Evolutionary conservation across 2,888 invertebrate species (phyloP).

Genomic region (Drosophila fulvimacula): DNA sequence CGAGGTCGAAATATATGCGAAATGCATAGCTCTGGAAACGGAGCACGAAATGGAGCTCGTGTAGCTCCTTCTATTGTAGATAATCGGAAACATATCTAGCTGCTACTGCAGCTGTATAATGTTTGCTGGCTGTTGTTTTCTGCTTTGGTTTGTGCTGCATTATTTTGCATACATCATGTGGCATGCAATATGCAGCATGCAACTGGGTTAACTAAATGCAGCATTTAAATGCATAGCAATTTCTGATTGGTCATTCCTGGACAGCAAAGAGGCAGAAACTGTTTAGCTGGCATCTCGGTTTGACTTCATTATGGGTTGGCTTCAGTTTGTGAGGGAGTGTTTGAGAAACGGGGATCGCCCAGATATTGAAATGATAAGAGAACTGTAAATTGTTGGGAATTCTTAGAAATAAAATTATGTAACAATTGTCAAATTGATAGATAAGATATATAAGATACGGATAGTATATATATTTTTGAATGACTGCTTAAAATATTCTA

Average conservation of each 20-base stretch:
- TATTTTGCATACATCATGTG: constrained; percentile 66
- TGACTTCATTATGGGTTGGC: constrained; percentile 16
- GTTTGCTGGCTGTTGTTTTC: constrained; percentile 8
- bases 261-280: background rate
- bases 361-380: background rate
- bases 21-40: constrained; percentile 25
- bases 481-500: too few species aligned
- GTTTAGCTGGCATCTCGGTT: background rate
- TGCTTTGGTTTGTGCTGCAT: constrained; percentile 43
- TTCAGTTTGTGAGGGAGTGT: background rate
- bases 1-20: constrained; percentile 19
- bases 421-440: background rate
- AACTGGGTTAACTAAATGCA: constrained; percentile 67
- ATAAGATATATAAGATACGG: background rate
- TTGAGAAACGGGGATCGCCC: background rate
- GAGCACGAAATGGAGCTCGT: constrained; percentile 25
- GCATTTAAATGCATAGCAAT: constrained; percentile 47
- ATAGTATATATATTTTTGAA: background rate
- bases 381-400: background rate
- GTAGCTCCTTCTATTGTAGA: constrained; percentile 26
- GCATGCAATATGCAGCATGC: constrained; percentile 36
- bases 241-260: constrained; percentile 34
- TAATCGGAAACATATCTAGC: constrained; percentile 41
- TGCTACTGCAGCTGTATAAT: constrained; percentile 20
- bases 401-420: background rate